Percentiles rank a stretch among this genome's conserved stretches.
These are phyloP conservation scores for Ametastegia equiseti DNA, from an alignment of 2,888 invertebrate species.

Conservation along the genomic window DNA sequence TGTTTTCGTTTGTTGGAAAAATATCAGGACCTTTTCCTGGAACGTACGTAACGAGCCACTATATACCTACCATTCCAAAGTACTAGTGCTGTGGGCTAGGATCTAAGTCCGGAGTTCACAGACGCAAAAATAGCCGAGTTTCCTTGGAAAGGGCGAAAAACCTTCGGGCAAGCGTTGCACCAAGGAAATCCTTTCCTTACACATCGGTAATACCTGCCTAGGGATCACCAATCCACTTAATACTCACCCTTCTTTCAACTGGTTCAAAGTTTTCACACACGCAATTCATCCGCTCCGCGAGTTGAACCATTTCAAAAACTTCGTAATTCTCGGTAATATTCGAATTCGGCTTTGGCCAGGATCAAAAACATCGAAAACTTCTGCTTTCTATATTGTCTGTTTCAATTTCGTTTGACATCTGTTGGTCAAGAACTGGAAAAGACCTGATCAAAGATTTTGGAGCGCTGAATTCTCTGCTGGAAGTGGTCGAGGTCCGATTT, in stretches of 20 bases:
- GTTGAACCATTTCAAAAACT: not conserved
- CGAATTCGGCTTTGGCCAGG: not conserved
- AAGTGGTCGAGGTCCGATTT: too few species aligned
- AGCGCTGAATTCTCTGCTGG: not conserved
- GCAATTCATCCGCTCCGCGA: not conserved
- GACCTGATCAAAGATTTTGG: too few species aligned
- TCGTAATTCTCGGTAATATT: too few species aligned
- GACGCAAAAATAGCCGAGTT: not conserved
- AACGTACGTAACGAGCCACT: conserved; percentile 1
- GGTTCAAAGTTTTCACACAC: not conserved
- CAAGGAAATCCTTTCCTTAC: not conserved
- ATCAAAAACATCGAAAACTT: too few species aligned
- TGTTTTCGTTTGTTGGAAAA: conserved; percentile 67
- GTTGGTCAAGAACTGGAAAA: too few species aligned
- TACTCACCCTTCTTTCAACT: not conserved
- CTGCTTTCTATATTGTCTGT: too few species aligned
- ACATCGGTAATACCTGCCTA: not conserved
- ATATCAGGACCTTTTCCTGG: conserved; percentile 62
- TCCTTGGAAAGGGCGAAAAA: not conserved
- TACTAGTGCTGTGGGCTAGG: conserved; percentile 23
- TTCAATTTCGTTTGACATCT: too few species aligned
- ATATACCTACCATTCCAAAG: not conserved
- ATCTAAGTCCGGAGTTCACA: not conserved
- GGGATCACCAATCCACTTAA: not conserved
- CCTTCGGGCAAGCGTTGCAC: not conserved